Evolutionary conservation across 92 coral and sea anemone species (phyloP).

Genomic region (Porites lobata): DNA sequence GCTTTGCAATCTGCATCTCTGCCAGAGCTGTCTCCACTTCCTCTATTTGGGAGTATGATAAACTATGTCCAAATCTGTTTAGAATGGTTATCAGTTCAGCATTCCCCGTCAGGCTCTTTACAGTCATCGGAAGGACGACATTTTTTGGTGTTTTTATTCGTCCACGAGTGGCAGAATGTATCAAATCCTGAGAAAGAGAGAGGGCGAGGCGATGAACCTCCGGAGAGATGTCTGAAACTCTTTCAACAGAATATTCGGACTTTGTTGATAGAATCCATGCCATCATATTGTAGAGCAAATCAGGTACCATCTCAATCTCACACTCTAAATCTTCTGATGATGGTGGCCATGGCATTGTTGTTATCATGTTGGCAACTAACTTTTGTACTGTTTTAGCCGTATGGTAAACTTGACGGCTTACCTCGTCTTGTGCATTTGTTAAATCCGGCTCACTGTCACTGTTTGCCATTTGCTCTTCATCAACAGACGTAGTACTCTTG

Average conservation of each 20-base stretch:
- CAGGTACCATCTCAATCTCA: constrained; percentile 3
- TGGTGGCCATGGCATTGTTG: constrained; percentile 46
- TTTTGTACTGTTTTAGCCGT: constrained; percentile 14
- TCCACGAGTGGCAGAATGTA: constrained; percentile 51
- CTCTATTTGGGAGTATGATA: constrained; percentile 59
- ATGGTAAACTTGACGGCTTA: background rate
- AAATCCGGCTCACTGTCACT: too few species aligned
- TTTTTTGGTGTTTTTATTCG: constrained; percentile 47
- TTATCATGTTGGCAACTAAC: constrained; percentile 37
- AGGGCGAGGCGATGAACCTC: constrained; percentile 32
- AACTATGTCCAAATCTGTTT: constrained; percentile 54
- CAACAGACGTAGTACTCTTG: too few species aligned
- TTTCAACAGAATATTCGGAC: background rate
- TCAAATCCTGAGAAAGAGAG: background rate
- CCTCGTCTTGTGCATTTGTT: too few species aligned
- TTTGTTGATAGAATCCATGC: constrained; percentile 57
- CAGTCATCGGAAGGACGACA: constrained; percentile 47
- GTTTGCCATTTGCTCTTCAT: too few species aligned
- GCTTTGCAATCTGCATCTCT: constrained; percentile 60
- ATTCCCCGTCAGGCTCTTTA: constrained; percentile 68
- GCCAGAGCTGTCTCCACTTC: constrained; percentile 77
- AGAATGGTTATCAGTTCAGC: constrained; percentile 50
- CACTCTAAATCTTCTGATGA: constrained; percentile 23
- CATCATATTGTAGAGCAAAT: too few species aligned
- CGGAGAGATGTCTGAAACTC: constrained; percentile 32